Evolutionary conservation across 2,113 vertebrate genomes (phyloP).

Genomic region (Datnioides undecimradiatus): DNA sequence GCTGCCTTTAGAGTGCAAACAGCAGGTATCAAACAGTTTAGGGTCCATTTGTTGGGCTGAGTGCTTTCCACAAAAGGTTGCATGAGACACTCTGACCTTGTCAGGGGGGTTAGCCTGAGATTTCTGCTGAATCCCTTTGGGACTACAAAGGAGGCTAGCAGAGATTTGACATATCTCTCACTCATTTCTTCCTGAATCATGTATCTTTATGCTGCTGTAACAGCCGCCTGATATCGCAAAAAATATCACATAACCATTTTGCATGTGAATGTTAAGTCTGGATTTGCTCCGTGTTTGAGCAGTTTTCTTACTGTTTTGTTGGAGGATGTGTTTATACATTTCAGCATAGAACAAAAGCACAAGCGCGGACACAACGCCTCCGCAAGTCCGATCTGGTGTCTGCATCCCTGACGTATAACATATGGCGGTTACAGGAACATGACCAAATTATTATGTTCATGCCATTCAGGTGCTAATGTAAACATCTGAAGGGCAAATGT

Average conservation of each 20-base stretch:
- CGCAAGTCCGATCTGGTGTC: not conserved
- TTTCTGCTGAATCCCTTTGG: constrained; percentile 48
- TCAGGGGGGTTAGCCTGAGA: constrained; percentile 30
- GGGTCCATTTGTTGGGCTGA: constrained; percentile 73
- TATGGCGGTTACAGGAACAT: constrained; percentile 13
- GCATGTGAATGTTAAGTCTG: not conserved
- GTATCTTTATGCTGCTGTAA: constrained; percentile 15
- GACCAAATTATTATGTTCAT: constrained; percentile 42
- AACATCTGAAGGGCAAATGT: constrained; percentile 66
- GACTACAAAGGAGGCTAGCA: constrained; percentile 13
- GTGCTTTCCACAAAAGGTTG: constrained; percentile 69
- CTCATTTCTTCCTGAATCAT: constrained; percentile 36
- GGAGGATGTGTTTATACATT: not conserved
- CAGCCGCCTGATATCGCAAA: constrained; percentile 9
- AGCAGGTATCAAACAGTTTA: constrained; percentile 73
- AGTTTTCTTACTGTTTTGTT: not conserved
- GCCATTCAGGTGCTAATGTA: constrained; percentile 53
- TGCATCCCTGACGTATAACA: constrained; percentile 9
- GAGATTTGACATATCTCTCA: constrained; percentile 32
- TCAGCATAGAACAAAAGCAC: not conserved
- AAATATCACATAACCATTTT: not conserved
- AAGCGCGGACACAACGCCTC: not conserved
- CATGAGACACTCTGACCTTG: constrained; percentile 68
- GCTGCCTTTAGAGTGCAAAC: constrained; percentile 67
- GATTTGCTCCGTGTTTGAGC: not conserved